Evolutionary conservation across 2,113 vertebrate species (phyloP), one percentile per base, ranked within the genome.

Genomic region (Limanda limanda): DNA sequence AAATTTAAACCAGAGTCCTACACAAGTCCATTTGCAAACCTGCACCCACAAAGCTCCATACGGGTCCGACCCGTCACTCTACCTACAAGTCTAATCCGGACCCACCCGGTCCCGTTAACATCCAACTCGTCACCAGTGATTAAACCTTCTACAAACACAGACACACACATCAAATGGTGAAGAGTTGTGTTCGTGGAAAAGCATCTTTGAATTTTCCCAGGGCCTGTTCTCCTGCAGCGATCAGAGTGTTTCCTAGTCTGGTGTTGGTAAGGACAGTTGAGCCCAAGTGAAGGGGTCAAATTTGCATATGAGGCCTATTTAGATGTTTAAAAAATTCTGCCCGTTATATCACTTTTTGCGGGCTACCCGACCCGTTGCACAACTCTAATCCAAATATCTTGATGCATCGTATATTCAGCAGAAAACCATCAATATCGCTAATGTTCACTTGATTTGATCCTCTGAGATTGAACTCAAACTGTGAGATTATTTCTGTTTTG

Each of bases 401-500:
- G 20, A 54, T 54, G 51, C 8, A 54, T 54, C 18, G 20, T 54
- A 15, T 15, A 54, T 54, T 54, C 51, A 54, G 20, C 18, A 54
- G 51, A 54, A 54, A n/a, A 21, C 5, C 51, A 54, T 54, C 14
- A 54, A 21, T 54, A 11, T 8, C 10, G 51, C 1, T 56, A 15
- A 40, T 51, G 14, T 67, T 25, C 17, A 56, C 31, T 65, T 64
- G 1, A 17, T 42, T 85, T 77, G 42, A 52, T 77, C 61, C 58
- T 35, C 6, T 66, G 76, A 70, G 78, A 72, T 70, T 70, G 4
- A 62, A 75, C 45, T 48, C 45, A 48, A 48, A 48, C 71, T 73
- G 60, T 69, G 31, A 59, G 62, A 72, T 86, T 78, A 65, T 62
- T 68, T 75, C 54, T 69, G 51, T 10, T n/a, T n/a, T 18, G 7